phyloP scores from a whole-genome alignment of 2,888 invertebrate species.

The Temnothorax rugatulus region DNA sequence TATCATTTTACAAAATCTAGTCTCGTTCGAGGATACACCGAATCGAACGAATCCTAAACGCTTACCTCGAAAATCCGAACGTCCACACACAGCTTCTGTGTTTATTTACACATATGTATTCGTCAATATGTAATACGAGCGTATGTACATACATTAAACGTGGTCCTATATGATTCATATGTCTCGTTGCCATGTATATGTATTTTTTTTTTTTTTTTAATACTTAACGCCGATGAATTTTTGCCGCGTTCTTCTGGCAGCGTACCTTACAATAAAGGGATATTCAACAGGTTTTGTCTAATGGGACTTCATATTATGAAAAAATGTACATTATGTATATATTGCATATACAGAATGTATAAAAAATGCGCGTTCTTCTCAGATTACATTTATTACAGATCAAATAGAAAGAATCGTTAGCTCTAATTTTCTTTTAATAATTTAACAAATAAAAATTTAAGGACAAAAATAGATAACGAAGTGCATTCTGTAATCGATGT shows the following conservation, averaged over 20 bases:
- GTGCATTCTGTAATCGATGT: background rate
- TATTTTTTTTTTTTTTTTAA: constrained; percentile 58
- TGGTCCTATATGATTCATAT: constrained; percentile 84
- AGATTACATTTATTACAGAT: background rate
- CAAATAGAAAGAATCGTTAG: background rate
- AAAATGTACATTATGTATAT: constrained; percentile 55
- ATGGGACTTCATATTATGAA: constrained; percentile 42
- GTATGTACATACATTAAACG: constrained; percentile 82
- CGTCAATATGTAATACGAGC: constrained; percentile 69
- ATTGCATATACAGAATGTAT: constrained; percentile 19
- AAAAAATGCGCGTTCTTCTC: constrained; percentile 26
- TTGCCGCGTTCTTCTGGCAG: constrained; percentile 36
- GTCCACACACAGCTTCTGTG: constrained; percentile 66
- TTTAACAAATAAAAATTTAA: background rate
- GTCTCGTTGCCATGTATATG: constrained; percentile 82
- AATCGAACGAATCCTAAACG: constrained; percentile 59
- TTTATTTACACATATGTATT: constrained; percentile 72
- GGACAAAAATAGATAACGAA: background rate
- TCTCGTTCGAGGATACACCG: constrained; percentile 65
- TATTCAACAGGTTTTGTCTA: constrained; percentile 48
- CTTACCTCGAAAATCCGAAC: constrained; percentile 57
- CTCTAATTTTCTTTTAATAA: background rate
- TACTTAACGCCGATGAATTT: constrained; percentile 62
- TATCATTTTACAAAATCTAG: constrained; percentile 81
- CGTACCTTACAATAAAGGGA: constrained; percentile 55